phyloP scores from a whole-genome alignment of 2,113 vertebrate species.

The Columba janthina region DNA sequence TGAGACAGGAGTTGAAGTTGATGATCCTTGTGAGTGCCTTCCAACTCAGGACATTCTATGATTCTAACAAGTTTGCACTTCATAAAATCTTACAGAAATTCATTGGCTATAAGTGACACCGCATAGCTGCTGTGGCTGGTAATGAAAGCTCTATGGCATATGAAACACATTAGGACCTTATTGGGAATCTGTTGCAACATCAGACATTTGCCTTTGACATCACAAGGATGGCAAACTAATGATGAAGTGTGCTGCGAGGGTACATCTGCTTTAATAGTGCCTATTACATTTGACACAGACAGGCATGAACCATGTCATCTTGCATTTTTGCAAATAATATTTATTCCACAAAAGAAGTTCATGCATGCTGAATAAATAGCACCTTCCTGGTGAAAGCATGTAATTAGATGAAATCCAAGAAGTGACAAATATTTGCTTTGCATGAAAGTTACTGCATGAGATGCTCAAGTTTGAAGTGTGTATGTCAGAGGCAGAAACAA shows the following conservation, averaged over 20 bases:
- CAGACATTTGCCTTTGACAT: constrained; percentile 30
- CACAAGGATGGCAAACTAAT: constrained; percentile 21
- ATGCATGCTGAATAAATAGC: constrained; percentile 69
- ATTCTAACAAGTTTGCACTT: background rate
- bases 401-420: constrained; percentile 72
- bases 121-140: background rate
- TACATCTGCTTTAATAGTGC: constrained; percentile 36
- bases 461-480: constrained; percentile 35
- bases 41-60: too few species aligned
- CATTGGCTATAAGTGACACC: background rate
- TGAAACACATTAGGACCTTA: background rate
- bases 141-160: constrained; percentile 14
- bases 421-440: constrained; percentile 62
- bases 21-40: too few species aligned
- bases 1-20: too few species aligned
- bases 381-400: constrained; percentile 62
- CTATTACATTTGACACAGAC: constrained; percentile 45
- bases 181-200: background rate
- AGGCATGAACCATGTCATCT: constrained; percentile 47
- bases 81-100: background rate
- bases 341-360: constrained; percentile 67
- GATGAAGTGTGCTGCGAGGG: background rate
- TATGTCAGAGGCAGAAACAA: constrained; percentile 16
- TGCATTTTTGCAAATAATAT: constrained; percentile 67
- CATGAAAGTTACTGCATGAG: constrained; percentile 48